Percentiles rank a stretch among this genome's conserved stretches.
These are phyloP conservation scores for Mimas tiliae DNA, from an alignment of 2,888 invertebrate species.

Conservation along the genomic window DNA sequence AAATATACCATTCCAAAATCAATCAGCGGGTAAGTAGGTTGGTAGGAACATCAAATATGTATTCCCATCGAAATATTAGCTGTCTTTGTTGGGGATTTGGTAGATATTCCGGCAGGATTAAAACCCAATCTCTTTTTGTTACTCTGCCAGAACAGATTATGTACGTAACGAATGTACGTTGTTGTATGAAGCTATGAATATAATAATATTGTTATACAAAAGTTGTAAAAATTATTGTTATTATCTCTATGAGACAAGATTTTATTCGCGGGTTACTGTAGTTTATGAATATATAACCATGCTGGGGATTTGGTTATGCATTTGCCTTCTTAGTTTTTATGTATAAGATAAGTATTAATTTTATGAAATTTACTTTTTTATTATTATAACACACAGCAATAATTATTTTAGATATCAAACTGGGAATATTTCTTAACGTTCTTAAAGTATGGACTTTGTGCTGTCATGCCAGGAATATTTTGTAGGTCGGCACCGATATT, in stretches of 20 bases:
- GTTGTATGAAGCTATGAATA: constrained; percentile 49
- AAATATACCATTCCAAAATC: constrained; percentile 49
- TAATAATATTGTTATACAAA: constrained; percentile 48
- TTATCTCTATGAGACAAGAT: constrained; percentile 40
- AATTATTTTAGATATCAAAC: no score
- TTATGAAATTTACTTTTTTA: neutral
- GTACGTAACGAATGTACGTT: constrained; percentile 50
- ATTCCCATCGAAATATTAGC: constrained; percentile 55
- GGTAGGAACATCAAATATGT: constrained; percentile 52
- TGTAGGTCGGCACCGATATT: no score
- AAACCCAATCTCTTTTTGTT: constrained; percentile 69
- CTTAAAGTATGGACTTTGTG: no score
- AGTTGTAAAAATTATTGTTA: constrained; percentile 51
- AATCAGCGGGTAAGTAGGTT: constrained; percentile 52
- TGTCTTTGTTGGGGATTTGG: constrained; percentile 52
- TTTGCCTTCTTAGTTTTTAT: neutral
- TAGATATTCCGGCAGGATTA: constrained; percentile 65
- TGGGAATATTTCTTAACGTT: no score
- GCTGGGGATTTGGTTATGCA: neutral
- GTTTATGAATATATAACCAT: constrained; percentile 35
- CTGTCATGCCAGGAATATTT: no score
- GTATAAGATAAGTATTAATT: neutral
- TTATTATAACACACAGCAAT: no score
- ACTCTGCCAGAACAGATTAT: constrained; percentile 62
- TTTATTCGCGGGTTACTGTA: constrained; percentile 40